Percentiles rank a stretch among this genome's conserved stretches.
Evolutionary conservation across 2,797 vertebrate species (phyloP).

Genomic region (Myiotriccus ornatus): DNA sequence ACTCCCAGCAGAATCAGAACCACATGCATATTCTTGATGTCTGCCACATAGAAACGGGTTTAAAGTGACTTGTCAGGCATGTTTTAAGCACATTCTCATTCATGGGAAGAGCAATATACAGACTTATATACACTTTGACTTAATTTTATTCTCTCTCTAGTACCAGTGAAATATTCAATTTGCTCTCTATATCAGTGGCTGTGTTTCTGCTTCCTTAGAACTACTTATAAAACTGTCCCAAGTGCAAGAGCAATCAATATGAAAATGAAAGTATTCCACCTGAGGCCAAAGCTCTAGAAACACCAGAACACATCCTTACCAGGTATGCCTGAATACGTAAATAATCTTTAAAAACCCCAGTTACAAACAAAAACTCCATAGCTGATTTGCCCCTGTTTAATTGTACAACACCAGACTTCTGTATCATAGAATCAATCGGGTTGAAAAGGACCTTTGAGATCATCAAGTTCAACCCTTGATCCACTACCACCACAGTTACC

Average conservation of each 20-base stretch:
- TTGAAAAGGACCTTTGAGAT: no score
- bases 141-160: background rate
- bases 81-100: background rate
- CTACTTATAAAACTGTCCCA: background rate
- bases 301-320: background rate
- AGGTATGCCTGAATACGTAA: background rate
- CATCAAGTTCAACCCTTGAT: no score
- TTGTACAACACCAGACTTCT: background rate
- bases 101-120: background rate
- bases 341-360: background rate
- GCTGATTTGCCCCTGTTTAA: background rate
- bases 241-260: background rate
- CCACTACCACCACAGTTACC: no score
- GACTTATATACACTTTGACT: background rate
- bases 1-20: background rate
- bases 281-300: background rate
- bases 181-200: background rate
- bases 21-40: rapidly evolving
- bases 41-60: background rate
- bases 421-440: no score
- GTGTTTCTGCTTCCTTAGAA: background rate
- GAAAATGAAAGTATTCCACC: background rate
- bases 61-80: background rate
- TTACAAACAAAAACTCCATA: background rate
- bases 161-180: background rate